Conservation (phyloP, 1,140 invertebrate species). For the Maniola jurtina region DNA sequence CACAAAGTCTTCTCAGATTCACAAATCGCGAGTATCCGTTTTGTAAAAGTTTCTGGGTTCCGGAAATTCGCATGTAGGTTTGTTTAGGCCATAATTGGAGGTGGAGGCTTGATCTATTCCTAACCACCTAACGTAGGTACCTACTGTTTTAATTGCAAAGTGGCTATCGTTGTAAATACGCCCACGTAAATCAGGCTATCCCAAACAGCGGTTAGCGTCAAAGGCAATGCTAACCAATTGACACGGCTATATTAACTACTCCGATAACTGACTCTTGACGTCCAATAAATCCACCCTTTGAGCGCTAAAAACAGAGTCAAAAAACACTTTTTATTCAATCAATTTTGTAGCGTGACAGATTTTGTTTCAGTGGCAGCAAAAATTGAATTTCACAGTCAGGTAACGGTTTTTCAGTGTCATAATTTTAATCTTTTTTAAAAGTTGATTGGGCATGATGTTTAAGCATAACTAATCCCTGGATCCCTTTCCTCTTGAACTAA, state of each 20-base stretch:
- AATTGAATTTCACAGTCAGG: no score
- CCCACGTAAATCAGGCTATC: neutral
- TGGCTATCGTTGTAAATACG: neutral
- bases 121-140: neutral
- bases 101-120: no score
- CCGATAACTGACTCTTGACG: conserved; percentile 12
- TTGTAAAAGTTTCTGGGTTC: no score
- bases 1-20: neutral
- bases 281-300: conserved; percentile 14
- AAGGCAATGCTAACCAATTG: conserved; percentile 1
- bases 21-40: no score
- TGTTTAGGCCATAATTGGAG: no score
- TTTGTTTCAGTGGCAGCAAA: neutral
- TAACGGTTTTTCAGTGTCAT: no score
- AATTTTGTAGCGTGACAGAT: neutral
- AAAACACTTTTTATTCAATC: neutral
- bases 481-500: no score
- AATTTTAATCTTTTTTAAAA: no score
- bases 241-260: conserved; percentile 2
- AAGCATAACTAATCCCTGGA: no score
- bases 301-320: conserved; percentile 1
- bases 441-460: no score
- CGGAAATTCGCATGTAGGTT: no score
- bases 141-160: neutral
- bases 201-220: neutral